phyloP scores from a whole-genome alignment of 1,140 invertebrate species.

The Neelides sp. region DNA sequence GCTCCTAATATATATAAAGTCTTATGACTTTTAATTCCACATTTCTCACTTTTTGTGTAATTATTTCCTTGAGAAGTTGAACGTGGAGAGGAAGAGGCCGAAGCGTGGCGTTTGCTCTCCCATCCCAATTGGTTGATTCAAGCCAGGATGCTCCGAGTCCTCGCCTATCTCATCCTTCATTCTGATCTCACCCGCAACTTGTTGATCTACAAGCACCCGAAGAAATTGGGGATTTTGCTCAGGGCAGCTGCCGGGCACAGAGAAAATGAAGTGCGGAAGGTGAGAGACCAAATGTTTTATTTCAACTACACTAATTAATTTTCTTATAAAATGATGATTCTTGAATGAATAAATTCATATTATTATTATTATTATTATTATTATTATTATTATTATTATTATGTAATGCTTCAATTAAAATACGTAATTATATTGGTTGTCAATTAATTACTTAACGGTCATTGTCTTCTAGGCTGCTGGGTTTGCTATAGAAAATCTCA shows the following conservation, averaged over 20 bases:
- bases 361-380: no score
- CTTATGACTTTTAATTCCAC: not conserved
- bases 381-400: no score
- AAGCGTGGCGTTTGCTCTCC: constrained; percentile 44
- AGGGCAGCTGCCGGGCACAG: not conserved
- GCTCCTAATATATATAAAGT: not conserved
- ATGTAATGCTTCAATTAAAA: no score
- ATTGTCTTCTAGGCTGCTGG: constrained; percentile 1
- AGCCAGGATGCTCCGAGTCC: constrained; percentile 13
- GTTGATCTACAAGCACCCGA: no score
- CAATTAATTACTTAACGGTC: no score
- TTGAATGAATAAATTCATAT: no score
- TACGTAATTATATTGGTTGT: no score
- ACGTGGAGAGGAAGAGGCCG: constrained; percentile 35
- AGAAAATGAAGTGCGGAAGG: constrained; percentile 6
- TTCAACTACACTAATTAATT: not conserved
- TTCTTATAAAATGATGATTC: no score
- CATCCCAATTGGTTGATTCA: constrained; percentile 41
- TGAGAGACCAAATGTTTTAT: constrained; percentile 1
- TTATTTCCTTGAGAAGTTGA: constrained; percentile 17
- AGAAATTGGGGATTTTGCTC: no score
- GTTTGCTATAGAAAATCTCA: constrained; percentile 4
- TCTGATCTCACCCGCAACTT: no score
- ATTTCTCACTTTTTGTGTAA: constrained; percentile 21
- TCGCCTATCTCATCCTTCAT: constrained; percentile 15